phyloP scores from a whole-genome alignment of 2,888 invertebrate genomes.

The Chrysolina oricalcia region DNA sequence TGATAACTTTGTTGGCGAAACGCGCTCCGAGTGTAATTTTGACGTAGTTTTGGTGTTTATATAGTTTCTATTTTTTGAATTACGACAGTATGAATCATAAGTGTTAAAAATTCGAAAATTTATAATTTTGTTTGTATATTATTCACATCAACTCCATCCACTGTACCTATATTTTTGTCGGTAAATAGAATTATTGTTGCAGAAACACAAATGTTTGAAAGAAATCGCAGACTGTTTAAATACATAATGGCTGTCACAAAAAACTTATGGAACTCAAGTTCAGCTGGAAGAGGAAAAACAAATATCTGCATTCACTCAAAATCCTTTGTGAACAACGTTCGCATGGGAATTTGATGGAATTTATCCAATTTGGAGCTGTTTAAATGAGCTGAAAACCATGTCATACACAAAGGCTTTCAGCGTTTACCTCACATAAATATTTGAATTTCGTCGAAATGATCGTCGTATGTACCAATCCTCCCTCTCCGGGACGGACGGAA shows the following conservation, averaged over 20 bases:
- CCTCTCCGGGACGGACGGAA: background rate
- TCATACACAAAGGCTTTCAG: conserved; percentile 8
- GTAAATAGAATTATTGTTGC: no score
- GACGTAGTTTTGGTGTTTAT: no score
- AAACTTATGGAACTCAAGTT: background rate
- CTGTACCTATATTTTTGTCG: no score
- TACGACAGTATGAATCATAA: no score
- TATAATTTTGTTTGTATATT: no score
- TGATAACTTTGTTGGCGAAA: no score
- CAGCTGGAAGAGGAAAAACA: background rate
- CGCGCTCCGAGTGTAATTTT: no score
- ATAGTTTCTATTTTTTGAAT: no score
- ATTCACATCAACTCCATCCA: no score
- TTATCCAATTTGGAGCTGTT: conserved; percentile 12
- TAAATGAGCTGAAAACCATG: conserved; percentile 22
- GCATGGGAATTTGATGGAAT: background rate
- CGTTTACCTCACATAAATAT: conserved; percentile 22
- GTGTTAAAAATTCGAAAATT: no score
- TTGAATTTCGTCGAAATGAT: conserved; percentile 10
- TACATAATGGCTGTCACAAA: background rate
- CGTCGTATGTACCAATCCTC: background rate
- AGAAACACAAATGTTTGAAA: no score
- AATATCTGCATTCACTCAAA: background rate
- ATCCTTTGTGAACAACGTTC: background rate
- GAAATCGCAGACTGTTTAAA: background rate